phyloP scores from a whole-genome alignment of 2,113 vertebrate genomes.

The Plestiodon gilberti region DNA sequence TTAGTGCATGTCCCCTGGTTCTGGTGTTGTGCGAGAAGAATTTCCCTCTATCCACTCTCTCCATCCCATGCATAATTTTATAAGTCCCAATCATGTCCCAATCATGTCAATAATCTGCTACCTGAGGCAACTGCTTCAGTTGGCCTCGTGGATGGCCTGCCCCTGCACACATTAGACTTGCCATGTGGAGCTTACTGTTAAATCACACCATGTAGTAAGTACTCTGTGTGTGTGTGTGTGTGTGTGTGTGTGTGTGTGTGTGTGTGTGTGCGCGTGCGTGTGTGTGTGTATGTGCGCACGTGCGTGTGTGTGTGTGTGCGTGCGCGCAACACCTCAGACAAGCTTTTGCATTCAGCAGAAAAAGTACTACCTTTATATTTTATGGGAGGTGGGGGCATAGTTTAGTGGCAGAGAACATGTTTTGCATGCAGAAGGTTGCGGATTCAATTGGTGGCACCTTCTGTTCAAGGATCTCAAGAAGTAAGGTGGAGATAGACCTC shows the following conservation, averaged over 20 bases:
- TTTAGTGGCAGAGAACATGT: neutral
- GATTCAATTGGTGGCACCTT: neutral
- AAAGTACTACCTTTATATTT: neutral
- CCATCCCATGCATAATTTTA: no score
- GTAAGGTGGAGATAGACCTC: neutral
- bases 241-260: neutral
- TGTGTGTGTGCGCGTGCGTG: neutral
- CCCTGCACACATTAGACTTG: neutral
- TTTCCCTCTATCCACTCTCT: no score
- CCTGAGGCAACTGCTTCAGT: no score
- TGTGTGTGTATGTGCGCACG: neutral
- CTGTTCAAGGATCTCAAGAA: neutral
- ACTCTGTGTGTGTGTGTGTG: neutral
- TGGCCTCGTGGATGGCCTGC: no score
- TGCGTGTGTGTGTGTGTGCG: neutral
- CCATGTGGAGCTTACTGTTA: neutral
- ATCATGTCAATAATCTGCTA: no score
- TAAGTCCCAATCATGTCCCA: no score
- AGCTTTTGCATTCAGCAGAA: neutral
- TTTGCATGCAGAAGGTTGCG: neutral
- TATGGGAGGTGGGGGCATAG: no score
- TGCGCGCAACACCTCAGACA: neutral
- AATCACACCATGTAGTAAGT: neutral
- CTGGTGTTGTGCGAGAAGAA: no score
- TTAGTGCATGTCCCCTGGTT: no score